Evolutionary conservation across 2,888 invertebrate genomes (phyloP).

Genomic region (Athalia rosae): DNA sequence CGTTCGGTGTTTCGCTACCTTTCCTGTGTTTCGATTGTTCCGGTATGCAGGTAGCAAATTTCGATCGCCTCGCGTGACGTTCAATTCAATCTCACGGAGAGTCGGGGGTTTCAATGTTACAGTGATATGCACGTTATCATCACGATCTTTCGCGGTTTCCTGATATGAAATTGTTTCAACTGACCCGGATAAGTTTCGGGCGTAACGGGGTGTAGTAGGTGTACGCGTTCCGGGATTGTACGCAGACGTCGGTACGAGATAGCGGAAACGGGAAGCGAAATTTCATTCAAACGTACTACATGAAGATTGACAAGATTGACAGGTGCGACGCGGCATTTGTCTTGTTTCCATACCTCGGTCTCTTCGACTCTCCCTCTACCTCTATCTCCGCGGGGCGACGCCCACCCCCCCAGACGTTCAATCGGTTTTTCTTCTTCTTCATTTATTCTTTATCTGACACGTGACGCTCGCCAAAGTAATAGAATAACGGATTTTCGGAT

Average conservation of each 20-base stretch:
- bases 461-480: constrained; percentile 59
- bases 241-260: background rate
- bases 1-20: background rate
- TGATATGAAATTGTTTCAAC: too few species aligned
- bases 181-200: too few species aligned
- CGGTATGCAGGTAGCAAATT: too few species aligned
- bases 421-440: background rate
- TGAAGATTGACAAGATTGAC: constrained; percentile 38
- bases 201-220: too few species aligned
- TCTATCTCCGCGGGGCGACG: background rate
- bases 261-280: background rate
- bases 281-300: background rate
- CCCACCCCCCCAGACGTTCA: background rate
- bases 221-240: background rate
- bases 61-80: too few species aligned
- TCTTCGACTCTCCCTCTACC: too few species aligned
- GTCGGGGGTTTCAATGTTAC: too few species aligned
- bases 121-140: too few species aligned
- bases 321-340: constrained; percentile 17
- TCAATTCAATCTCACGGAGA: too few species aligned
- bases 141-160: too few species aligned
- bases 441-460: constrained; percentile 44
- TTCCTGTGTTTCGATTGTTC: background rate
- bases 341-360: constrained; percentile 3
- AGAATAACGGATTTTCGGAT: constrained; percentile 55